phyloP scores from a whole-genome alignment of 2,888 invertebrate species.

The Dolichomitus sp. region DNA sequence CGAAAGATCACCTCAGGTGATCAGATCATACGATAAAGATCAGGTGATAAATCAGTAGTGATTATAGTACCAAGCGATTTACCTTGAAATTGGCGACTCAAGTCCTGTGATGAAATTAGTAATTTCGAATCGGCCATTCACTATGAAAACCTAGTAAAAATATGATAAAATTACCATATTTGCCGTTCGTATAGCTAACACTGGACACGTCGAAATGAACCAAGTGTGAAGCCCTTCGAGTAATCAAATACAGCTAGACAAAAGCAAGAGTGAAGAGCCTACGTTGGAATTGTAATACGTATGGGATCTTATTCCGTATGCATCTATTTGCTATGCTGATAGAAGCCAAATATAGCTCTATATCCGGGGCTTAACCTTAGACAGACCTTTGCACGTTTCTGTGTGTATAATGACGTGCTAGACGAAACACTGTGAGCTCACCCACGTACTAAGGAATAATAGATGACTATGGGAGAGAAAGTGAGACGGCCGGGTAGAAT shows the following conservation, averaged over 20 bases:
- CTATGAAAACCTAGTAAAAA: no score
- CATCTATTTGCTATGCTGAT: conserved; percentile 33
- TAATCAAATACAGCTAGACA: conserved; percentile 4
- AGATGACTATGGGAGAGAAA: conserved; percentile 70
- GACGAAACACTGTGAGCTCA: conserved; percentile 57
- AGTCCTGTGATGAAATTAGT: no score
- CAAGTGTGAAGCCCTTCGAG: neutral
- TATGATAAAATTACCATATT: no score
- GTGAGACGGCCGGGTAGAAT: neutral
- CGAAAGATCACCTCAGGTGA: neutral
- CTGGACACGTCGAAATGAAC: neutral
- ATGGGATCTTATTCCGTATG: conserved; percentile 23
- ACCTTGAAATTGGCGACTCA: no score
- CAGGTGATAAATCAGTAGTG: no score
- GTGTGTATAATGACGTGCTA: conserved; percentile 45
- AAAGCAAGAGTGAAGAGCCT: neutral
- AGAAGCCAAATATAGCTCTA: conserved; percentile 9
- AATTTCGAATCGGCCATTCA: no score
- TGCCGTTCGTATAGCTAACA: neutral
- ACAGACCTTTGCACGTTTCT: conserved; percentile 32
- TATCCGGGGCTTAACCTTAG: neutral
- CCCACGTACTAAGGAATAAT: conserved; percentile 69
- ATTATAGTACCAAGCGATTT: no score
- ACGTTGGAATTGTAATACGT: conserved; percentile 9
- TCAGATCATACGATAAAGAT: no score